These are phyloP conservation scores for Cerastis rubricosa DNA, from an alignment of 2,888 invertebrate species.

Conservation along the genomic window DNA sequence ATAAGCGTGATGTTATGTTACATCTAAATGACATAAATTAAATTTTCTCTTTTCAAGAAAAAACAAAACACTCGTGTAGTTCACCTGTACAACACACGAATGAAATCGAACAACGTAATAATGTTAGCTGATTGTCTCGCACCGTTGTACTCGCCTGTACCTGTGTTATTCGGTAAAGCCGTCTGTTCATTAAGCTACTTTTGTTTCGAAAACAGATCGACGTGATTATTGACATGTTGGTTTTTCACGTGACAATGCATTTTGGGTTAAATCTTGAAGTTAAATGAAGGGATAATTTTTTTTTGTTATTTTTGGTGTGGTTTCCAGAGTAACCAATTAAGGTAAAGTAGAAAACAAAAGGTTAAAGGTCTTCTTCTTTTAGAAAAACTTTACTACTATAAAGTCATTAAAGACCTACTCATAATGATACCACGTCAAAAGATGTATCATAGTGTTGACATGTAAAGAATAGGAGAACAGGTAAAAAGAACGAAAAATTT, in stretches of 20 bases:
- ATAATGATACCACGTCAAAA: not conserved
- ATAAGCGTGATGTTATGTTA: not conserved
- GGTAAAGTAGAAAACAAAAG: not conserved
- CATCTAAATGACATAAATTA: not conserved
- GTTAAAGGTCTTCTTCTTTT: too few species aligned
- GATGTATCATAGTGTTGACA: not conserved
- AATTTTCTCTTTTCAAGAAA: not conserved
- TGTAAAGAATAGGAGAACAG: not conserved
- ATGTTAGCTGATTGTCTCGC: constrained; percentile 65
- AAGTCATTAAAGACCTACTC: not conserved
- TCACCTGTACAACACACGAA: constrained; percentile 29
- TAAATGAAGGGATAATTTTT: not conserved
- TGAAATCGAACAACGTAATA: constrained; percentile 56
- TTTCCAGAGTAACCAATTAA: not conserved
- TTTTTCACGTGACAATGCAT: constrained; percentile 14
- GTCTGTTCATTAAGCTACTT: constrained; percentile 51
- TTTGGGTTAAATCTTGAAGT: not conserved
- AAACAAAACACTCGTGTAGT: not conserved
- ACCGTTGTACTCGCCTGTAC: constrained; percentile 48
- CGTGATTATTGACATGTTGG: constrained; percentile 20
- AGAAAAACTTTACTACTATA: too few species aligned
- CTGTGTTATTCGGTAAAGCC: constrained; percentile 23
- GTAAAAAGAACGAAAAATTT: not conserved
- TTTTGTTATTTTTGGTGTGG: too few species aligned
- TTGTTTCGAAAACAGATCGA: constrained; percentile 26